phyloP scores from a whole-genome alignment of 2,888 invertebrate species.

The Mythimna albipuncta region DNA sequence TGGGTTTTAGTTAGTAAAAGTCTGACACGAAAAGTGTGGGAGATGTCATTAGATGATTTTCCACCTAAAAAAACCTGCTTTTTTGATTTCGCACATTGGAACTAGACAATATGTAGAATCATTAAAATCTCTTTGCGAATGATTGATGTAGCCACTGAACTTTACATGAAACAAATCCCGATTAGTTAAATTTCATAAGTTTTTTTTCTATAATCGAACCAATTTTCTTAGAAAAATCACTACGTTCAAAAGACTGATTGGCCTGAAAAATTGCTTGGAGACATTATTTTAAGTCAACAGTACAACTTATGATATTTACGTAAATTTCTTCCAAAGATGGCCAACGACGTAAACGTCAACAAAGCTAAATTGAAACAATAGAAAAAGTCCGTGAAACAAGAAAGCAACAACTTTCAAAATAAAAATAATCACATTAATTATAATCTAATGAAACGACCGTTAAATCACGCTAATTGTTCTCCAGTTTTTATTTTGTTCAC shows the following conservation, averaged over 20 bases:
- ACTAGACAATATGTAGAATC: too few species aligned
- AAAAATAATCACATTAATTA: conserved; percentile 85
- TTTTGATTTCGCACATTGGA: too few species aligned
- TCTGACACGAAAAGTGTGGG: too few species aligned
- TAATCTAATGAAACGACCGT: conserved; percentile 87
- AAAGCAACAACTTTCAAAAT: conserved; percentile 70
- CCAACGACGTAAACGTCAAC: conserved; percentile 2
- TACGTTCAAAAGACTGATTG: neutral
- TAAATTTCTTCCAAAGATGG: neutral
- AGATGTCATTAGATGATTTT: too few species aligned
- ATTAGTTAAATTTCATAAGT: too few species aligned
- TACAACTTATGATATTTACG: neutral
- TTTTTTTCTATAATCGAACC: too few species aligned
- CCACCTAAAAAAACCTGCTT: too few species aligned
- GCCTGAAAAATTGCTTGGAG: neutral
- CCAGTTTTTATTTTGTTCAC: conserved; percentile 87
- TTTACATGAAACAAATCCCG: too few species aligned
- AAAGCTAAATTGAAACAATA: conserved; percentile 52
- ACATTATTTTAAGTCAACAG: neutral
- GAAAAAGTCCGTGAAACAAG: conserved; percentile 59
- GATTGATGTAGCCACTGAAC: too few species aligned
- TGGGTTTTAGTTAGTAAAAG: too few species aligned
- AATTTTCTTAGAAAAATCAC: too few species aligned
- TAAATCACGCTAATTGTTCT: conserved; percentile 90
- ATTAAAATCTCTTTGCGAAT: too few species aligned